Evolutionary conservation across 1,140 invertebrate species (phyloP).

Genomic region (Frieseomelitta varia): DNA sequence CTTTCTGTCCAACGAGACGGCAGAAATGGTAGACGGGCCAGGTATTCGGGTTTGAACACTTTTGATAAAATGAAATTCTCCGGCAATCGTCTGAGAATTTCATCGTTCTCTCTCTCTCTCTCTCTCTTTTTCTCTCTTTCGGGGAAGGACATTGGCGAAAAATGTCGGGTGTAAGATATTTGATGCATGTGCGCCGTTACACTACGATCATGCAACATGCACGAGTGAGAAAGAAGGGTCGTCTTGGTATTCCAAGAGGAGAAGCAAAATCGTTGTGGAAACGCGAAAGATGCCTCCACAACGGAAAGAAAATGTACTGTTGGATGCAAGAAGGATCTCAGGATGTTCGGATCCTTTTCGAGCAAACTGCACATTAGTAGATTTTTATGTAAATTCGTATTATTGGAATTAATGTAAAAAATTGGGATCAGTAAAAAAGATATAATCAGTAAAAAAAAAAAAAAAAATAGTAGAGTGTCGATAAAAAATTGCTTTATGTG

Average conservation of each 20-base stretch:
- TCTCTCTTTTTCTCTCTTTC: no score
- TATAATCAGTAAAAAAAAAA: no score
- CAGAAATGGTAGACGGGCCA: neutral
- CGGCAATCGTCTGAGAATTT: constrained; percentile 57
- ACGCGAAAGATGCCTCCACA: neutral
- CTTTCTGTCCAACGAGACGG: constrained; percentile 22
- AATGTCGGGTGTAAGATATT: constrained; percentile 5
- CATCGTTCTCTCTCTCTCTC: neutral
- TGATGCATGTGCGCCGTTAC: neutral
- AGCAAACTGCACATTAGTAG: no score
- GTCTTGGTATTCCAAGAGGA: neutral
- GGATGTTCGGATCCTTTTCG: no score
- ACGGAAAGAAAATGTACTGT: neutral
- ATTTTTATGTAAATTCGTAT: no score
- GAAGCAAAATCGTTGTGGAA: neutral
- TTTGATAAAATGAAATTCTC: constrained; percentile 64
- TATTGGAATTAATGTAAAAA: no score
- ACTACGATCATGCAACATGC: neutral
- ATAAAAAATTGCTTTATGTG: no score
- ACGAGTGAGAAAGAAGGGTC: neutral
- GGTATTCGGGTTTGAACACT: constrained; percentile 27
- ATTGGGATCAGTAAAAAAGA: no score
- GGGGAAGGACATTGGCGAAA: neutral
- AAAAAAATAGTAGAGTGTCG: no score
- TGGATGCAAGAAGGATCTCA: no score